Evolutionary conservation across 2,888 invertebrate species (phyloP), one percentile per base, ranked within the genome.

Genomic region (Nomada hirtipes): DNA sequence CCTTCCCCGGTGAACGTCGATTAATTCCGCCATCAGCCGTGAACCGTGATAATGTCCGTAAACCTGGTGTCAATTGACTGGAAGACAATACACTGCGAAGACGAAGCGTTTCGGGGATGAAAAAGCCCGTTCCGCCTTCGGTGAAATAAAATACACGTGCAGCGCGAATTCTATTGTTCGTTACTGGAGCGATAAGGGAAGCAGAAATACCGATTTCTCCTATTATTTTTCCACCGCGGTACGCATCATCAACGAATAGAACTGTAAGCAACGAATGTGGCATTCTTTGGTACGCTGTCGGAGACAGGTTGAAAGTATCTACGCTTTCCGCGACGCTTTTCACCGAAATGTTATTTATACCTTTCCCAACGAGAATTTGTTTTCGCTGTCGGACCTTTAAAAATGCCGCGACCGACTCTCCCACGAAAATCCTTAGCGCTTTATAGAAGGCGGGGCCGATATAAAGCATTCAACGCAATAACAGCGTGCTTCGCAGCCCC

Each of bases 21-120:
- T 69, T 61, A 64, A 70, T 60, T 7, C 44, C 44, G 10, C 36
- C 13, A 57, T 65, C 57, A 68, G 57, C 71, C 70, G 20, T 47
- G 64, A 65, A 72, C 57, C 29, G 65, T 20, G 75, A 70, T 23
- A 76, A 63, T 26, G 9, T 44, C n/a, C 10, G 23, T n/a, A 20
- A 23, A 44, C 36, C 23, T 11, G 13, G 15, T 29, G 11, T 20
- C 13, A 18, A 26, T 2, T 26, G 18, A 29, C 18, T 23, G 10
- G 1, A n/a, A 69, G 69, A 52, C 69, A 29, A 53, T 61, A 2
- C 60, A 2, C 9, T 10, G 15, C 20, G 10, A 29, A 0, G 44
- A 59, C 3, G 15, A 50, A 7, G 9, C 10, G 26, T n/a, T 70
- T 60, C 20, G 9, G n/a, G 10, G 4, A 1, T 53, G 20, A 9